phyloP scores from a whole-genome alignment of 2,888 invertebrate genomes.

The Parochlus steinenii region DNA sequence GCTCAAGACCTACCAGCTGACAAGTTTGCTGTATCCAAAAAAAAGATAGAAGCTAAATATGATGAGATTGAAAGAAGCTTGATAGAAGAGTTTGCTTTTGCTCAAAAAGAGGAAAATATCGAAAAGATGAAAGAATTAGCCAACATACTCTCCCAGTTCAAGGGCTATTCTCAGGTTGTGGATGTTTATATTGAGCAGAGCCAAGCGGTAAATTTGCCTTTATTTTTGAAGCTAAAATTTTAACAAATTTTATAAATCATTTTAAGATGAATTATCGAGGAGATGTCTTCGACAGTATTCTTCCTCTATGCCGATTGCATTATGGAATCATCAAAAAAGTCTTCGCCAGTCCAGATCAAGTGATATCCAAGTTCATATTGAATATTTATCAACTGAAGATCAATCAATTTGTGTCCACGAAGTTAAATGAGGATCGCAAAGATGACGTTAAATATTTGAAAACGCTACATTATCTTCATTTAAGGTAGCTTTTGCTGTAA shows the following conservation, averaged over 20 bases:
- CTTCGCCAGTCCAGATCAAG: slow-evolving; percentile 88
- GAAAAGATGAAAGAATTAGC: slow-evolving; percentile 88
- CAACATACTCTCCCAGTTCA: slow-evolving; percentile 82
- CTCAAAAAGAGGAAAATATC: slow-evolving; percentile 72
- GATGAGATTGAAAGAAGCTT: slow-evolving; percentile 76
- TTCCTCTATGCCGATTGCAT: slow-evolving; percentile 79
- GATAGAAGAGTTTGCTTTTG: slow-evolving; percentile 86
- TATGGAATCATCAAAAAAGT: slow-evolving; percentile 72
- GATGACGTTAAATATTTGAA: slow-evolving; percentile 79
- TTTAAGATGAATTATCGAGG: slow-evolving; percentile 66
- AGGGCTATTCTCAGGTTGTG: slow-evolving; percentile 89
- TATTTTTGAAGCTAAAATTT: not conserved
- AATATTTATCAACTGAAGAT: slow-evolving; percentile 87
- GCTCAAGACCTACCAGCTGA: slow-evolving; percentile 85
- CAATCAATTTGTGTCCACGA: slow-evolving; percentile 69
- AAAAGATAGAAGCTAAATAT: slow-evolving; percentile 75
- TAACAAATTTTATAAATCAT: slow-evolving; percentile 14
- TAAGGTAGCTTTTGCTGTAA: slow-evolving; percentile 40
- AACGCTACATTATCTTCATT: slow-evolving; percentile 78
- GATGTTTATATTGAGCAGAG: slow-evolving; percentile 95
- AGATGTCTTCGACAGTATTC: slow-evolving; percentile 79
- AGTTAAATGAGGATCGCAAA: slow-evolving; percentile 61
- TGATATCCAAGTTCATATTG: slow-evolving; percentile 94
- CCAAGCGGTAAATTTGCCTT: slow-evolving; percentile 52
- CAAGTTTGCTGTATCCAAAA: slow-evolving; percentile 70